A percentile compares a stretch with the other conserved stretches of the same genome.
Evolutionary conservation across 2,797 vertebrate genomes (phyloP).

Genomic region (Varecia variegata): DNA sequence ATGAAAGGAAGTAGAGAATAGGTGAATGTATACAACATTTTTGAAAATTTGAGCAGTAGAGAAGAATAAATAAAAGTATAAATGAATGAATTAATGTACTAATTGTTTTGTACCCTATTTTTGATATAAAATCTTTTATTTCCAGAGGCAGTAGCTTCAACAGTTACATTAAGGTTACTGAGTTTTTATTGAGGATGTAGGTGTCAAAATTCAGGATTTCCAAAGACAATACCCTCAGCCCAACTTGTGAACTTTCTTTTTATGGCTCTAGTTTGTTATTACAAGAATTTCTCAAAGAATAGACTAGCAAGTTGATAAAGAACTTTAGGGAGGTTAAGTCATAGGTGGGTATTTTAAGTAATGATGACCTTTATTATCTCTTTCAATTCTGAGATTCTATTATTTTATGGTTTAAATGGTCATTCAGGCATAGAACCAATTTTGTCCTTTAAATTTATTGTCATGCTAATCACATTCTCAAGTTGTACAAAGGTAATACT

Average conservation of each 20-base stretch:
- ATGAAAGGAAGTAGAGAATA: neutral
- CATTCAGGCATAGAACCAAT: neutral
- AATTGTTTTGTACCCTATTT: neutral
- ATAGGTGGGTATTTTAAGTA: neutral
- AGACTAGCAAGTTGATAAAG: neutral
- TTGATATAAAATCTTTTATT: neutral
- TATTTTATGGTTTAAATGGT: slow-evolving; percentile 22
- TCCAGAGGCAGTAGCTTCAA: neutral
- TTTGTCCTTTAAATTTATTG: slow-evolving; percentile 39
- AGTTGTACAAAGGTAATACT: neutral
- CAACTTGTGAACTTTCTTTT: neutral
- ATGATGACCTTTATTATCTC: neutral
- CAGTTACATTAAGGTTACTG: neutral
- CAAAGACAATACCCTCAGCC: neutral
- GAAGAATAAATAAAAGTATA: neutral
- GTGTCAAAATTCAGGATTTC: neutral
- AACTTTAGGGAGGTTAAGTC: neutral
- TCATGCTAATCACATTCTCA: neutral
- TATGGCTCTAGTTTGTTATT: neutral
- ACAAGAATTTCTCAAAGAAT: neutral
- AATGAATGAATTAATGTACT: neutral
- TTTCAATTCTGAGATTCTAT: slow-evolving; percentile 30
- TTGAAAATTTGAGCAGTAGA: neutral
- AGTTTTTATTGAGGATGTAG: neutral
- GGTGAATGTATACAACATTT: neutral